These are phyloP conservation scores for Alligator sinensis DNA, from an alignment of 2,113 vertebrate genomes.

Conservation along the genomic window DNA sequence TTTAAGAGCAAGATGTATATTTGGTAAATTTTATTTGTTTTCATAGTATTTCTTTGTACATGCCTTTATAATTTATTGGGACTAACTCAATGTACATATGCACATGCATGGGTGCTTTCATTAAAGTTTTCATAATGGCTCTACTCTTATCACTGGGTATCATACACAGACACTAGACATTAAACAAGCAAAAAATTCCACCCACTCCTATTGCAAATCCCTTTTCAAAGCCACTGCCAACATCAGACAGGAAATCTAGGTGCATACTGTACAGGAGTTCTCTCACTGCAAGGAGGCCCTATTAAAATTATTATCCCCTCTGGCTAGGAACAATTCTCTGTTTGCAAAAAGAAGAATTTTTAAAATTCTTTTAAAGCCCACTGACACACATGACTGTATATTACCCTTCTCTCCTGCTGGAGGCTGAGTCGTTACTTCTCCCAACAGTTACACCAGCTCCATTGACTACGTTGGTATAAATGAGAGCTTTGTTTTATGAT, in stretches of 20 bases:
- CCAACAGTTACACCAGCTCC: not conserved
- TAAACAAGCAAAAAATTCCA: slow-evolving; percentile 2
- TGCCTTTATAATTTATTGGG: not conserved
- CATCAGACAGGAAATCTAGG: not conserved
- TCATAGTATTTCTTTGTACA: not conserved
- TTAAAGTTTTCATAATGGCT: slow-evolving; percentile 35
- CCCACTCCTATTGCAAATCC: not conserved
- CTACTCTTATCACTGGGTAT: slow-evolving; percentile 6
- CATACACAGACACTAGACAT: slow-evolving; percentile 1
- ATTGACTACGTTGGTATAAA: too few relatives aligned
- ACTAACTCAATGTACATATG: not conserved
- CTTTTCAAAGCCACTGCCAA: not conserved
- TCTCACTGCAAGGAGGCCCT: not conserved
- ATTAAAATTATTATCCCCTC: not conserved
- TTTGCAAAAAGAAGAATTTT: slow-evolving; percentile 1
- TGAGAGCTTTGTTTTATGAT: too few relatives aligned
- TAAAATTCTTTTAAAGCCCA: not conserved
- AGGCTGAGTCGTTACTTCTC: not conserved
- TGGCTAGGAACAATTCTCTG: slow-evolving; percentile 20
- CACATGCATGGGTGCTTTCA: slow-evolving; percentile 19
- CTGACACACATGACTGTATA: not conserved
- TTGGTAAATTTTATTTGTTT: not conserved
- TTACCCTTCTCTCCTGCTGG: not conserved
- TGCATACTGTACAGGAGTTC: not conserved
- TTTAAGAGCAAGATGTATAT: not conserved